These are phyloP conservation scores for Eudasyphora cyanicolor DNA, from an alignment of 2,888 invertebrate genomes.

Conservation along the genomic window DNA sequence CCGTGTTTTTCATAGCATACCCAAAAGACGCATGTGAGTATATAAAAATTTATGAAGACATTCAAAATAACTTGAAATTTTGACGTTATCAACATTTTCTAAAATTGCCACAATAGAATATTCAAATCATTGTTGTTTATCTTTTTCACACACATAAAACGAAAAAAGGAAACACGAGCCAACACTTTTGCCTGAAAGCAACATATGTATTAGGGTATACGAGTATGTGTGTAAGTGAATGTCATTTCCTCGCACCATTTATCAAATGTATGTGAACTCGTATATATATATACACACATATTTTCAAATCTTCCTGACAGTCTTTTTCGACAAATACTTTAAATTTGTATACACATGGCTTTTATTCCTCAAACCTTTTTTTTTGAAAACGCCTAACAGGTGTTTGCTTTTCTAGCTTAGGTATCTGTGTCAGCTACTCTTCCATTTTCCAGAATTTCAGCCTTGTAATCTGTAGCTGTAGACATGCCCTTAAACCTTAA, in stretches of 20 bases:
- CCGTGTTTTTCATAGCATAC: neutral
- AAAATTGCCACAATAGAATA: neutral
- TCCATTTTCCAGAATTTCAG: neutral
- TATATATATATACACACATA: too few relatives aligned
- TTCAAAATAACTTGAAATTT: constrained; percentile 13
- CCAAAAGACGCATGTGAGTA: neutral
- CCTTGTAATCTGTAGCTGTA: neutral
- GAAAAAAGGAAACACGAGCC: neutral
- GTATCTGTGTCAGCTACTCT: neutral
- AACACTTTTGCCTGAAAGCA: neutral
- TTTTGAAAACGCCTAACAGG: neutral
- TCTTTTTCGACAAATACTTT: neutral
- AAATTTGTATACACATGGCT: neutral
- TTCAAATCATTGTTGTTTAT: constrained; percentile 7
- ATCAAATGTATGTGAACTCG: too few relatives aligned
- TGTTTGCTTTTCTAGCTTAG: neutral
- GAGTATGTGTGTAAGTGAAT: neutral
- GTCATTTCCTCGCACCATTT: neutral
- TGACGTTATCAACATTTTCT: constrained; percentile 15
- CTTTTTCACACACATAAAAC: neutral
- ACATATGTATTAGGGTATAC: neutral
- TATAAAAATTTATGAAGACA: constrained; percentile 28
- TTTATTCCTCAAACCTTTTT: neutral
- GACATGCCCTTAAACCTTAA: constrained; percentile 43
- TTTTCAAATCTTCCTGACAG: neutral